A percentile compares a stretch with the other conserved stretches of the same genome.
These are phyloP conservation scores for Orthonychiurus folsomi DNA, from an alignment of 2,888 invertebrate species.

Conservation along the genomic window DNA sequence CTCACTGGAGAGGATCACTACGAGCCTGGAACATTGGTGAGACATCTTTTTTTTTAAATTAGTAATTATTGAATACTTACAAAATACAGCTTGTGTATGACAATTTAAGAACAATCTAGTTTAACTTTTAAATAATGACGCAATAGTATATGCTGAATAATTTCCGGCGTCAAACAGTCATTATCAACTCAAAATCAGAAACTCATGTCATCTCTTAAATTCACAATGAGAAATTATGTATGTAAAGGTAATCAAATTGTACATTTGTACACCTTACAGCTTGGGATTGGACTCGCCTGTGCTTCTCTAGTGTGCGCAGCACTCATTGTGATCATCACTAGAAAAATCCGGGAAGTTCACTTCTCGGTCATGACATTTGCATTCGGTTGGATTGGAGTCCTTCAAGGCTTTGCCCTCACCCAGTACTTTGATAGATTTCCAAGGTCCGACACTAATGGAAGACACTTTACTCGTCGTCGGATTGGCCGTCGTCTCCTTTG, in stretches of 20 bases:
- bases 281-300: constrained; percentile 34
- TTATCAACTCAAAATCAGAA: too few species aligned
- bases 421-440: constrained; percentile 23
- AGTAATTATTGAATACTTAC: too few species aligned
- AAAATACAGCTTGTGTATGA: too few species aligned
- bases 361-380: constrained; percentile 35
- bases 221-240: too few species aligned
- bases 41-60: neutral
- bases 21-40: constrained; percentile 26
- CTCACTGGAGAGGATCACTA: constrained; percentile 33
- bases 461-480: constrained; percentile 26
- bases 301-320: constrained; percentile 34
- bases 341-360: constrained; percentile 38
- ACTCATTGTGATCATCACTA: constrained; percentile 34
- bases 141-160: neutral
- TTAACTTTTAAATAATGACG: neutral
- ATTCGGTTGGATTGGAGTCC: constrained; percentile 35
- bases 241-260: neutral
- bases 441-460: constrained; percentile 18
- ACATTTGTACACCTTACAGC: constrained; percentile 19
- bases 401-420: constrained; percentile 25
- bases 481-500: constrained; percentile 72
- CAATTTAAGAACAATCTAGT: neutral
- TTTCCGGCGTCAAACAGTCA: too few species aligned
- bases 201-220: too few species aligned